Evolutionary conservation across 37 sponge, comb jelly and placozoan species (phyloP).

Genomic region (Spongilla lacustris): DNA sequence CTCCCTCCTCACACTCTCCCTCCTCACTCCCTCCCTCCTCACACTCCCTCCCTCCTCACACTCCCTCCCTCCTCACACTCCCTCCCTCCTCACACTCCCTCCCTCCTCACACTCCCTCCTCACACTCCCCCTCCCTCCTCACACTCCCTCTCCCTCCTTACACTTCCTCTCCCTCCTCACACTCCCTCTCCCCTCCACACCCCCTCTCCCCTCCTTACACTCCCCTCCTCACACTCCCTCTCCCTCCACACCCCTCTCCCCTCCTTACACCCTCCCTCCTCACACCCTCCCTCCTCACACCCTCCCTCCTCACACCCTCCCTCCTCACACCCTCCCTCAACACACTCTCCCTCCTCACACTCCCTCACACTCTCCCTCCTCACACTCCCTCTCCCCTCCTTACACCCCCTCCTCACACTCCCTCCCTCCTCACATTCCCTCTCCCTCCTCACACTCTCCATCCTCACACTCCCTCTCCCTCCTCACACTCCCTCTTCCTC

Average conservation of each 20-base stretch:
- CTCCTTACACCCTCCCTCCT: too few relatives aligned
- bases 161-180: too few relatives aligned
- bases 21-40: too few relatives aligned
- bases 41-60: too few relatives aligned
- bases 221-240: background rate
- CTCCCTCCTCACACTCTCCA: background rate
- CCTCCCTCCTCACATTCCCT: background rate
- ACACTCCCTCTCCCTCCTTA: too few relatives aligned
- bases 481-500: background rate
- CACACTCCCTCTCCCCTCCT: background rate
- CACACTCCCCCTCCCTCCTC: too few relatives aligned
- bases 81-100: too few relatives aligned
- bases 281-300: too few relatives aligned
- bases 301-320: too few relatives aligned
- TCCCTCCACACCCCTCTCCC: background rate
- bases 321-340: background rate
- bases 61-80: too few relatives aligned
- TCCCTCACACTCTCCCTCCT: background rate
- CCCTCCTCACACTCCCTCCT: too few relatives aligned
- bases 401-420: background rate
- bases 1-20: too few relatives aligned
- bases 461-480: background rate
- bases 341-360: background rate
- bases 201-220: background rate
- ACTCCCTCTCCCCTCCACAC: background rate